These are phyloP conservation scores for Petrolisthes manimaculis DNA, from an alignment of 2,888 invertebrate species.

Conservation along the genomic window DNA sequence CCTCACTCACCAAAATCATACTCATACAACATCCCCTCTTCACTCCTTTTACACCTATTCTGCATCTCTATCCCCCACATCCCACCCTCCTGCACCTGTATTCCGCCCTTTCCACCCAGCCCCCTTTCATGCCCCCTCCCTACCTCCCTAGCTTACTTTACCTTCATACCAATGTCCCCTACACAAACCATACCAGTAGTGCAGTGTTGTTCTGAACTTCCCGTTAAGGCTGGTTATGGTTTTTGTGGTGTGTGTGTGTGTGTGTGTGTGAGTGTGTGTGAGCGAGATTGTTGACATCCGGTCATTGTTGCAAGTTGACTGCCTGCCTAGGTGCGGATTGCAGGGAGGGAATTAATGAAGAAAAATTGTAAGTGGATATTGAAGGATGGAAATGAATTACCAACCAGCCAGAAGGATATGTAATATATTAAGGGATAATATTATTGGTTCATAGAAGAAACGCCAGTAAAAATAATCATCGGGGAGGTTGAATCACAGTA, in stretches of 20 bases:
- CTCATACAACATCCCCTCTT: background rate
- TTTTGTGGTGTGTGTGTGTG: conserved; percentile 7
- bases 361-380: background rate
- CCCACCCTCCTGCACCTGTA: background rate
- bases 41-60: background rate
- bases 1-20: background rate
- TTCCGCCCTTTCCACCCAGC: background rate
- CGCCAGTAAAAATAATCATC: background rate
- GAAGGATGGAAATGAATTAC: background rate
- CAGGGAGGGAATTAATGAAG: background rate
- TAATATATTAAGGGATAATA: background rate
- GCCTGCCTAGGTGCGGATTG: background rate
- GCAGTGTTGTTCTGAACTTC: too few relatives aligned
- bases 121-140: background rate
- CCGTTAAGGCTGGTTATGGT: too few relatives aligned
- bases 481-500: background rate
- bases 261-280: background rate
- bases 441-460: background rate
- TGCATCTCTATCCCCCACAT: background rate
- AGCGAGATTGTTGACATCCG: background rate
- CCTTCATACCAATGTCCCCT: background rate
- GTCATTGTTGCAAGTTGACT: background rate
- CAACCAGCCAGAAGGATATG: background rate
- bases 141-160: background rate
- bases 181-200: too few relatives aligned